Base-by-base conservation (phyloP, 2,797 vertebrate species). In the Ptychobarbus kaznakovi region DNA sequence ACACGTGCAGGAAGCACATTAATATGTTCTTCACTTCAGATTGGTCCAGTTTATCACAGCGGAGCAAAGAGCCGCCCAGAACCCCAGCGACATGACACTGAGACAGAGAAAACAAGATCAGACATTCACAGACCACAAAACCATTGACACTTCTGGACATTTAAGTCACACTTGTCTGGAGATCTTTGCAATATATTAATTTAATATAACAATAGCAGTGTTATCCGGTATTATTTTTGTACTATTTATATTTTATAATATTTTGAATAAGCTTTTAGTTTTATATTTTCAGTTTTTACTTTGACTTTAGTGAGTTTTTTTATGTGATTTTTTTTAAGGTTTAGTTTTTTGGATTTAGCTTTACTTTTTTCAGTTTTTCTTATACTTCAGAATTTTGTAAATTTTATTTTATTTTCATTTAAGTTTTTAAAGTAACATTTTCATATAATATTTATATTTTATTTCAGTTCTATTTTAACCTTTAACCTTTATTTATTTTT, bases 41-140 rank as follows among this genome's bases (percentile, higher is more conserved):
- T 91, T 99, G 98, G 87, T 99, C 98, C 89, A 99, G 95, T 92
- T 99, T 99, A 91, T 99, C 98, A 88, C 96, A 97, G 63, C 98
- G 96, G 87, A 99, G 93, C 78, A 99, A 90, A 2, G 95, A 90
- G 88, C 97, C 96, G 89, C 97, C 97, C 91, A 96, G 91, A 68
- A 95, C 91, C 8, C 95, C 95, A 84, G 95, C 93, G n/a, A 94
- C 94, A 77, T 97, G 97, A 87, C 95, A 96, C 97, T 98, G 90
- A 87, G 89, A 79, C 61, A 85, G n/a, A 86, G 16, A 83, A 65
- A 65, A 84, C 75, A 69, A 79, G 25, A 20, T 74, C 53, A 66
- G 40, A 66, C 44, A 66, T 49, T 51, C 25, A 79, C 58, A 56
- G 20, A 3, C 6, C 53, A 77, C 53, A 16, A 16, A 20, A 61